These are phyloP conservation scores for Operophtera brumata DNA, from an alignment of 2,888 invertebrate genomes.

Conservation along the genomic window DNA sequence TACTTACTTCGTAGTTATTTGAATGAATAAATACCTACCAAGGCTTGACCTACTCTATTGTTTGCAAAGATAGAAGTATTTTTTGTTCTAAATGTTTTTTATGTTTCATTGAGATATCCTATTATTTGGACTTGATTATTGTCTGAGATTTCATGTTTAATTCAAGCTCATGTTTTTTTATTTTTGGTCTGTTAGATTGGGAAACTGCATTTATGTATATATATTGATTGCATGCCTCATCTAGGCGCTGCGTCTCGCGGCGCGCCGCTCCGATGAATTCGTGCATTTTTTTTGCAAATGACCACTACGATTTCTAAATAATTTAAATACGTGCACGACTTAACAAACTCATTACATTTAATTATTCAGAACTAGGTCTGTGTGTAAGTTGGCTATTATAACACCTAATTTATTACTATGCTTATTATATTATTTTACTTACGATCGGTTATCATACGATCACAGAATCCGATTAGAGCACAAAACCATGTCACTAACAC, in stretches of 20 bases:
- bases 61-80: too few relatives aligned
- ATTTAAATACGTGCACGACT: conserved; percentile 77
- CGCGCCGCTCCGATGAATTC: conserved; percentile 70
- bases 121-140: too few relatives aligned
- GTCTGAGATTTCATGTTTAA: not conserved
- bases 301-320: conserved; percentile 77
- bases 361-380: conserved; percentile 66
- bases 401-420: conserved; percentile 17
- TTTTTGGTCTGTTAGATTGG: not conserved
- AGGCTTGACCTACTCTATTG: too few relatives aligned
- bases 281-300: conserved; percentile 76
- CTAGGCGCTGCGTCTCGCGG: conserved; percentile 48
- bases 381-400: conserved; percentile 37
- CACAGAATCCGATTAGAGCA: conserved; percentile 71
- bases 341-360: conserved; percentile 60
- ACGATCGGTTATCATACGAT: conserved; percentile 63
- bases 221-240: conserved; percentile 29
- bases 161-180: not conserved
- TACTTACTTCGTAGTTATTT: too few relatives aligned
- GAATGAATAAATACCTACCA: too few relatives aligned
- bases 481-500: conserved; percentile 78
- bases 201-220: not conserved
- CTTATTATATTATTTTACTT: conserved; percentile 42
- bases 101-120: too few relatives aligned
- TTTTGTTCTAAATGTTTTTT: too few relatives aligned